Evolutionary conservation across 1,140 invertebrate species (phyloP).

Genomic region (Drosophila rufa): DNA sequence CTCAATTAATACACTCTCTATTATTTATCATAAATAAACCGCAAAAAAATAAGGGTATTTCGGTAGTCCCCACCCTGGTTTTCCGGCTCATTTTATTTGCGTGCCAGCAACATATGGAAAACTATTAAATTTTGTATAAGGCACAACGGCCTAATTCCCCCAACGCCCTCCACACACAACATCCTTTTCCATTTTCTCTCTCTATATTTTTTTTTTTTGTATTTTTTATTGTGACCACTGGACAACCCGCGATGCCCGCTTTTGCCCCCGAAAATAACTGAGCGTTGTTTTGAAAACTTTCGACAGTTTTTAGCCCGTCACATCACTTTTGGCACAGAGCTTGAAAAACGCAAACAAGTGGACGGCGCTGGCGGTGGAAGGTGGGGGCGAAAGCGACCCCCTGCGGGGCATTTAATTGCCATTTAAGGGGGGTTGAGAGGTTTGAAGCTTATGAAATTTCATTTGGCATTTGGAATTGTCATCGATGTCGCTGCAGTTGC

Average conservation of each 20-base stretch:
- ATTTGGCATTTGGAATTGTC: slow-evolving; percentile 69
- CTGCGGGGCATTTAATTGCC: slow-evolving; percentile 65
- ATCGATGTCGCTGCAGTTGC: slow-evolving; percentile 39
- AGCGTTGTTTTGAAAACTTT: slow-evolving; percentile 71
- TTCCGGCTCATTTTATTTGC: slow-evolving; percentile 19
- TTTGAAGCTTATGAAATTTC: slow-evolving; percentile 72
- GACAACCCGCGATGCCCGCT: not conserved
- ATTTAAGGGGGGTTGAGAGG: slow-evolving; percentile 61
- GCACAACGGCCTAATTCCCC: slow-evolving; percentile 26
- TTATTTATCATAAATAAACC: not conserved
- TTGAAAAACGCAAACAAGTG: slow-evolving; percentile 28
- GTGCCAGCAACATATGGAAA: slow-evolving; percentile 11
- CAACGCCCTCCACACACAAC: not conserved
- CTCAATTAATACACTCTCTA: not conserved
- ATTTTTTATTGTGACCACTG: not conserved
- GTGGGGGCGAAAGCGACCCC: not conserved
- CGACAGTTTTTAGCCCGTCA: slow-evolving; percentile 66
- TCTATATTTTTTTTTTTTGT: not conserved
- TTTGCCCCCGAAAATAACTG: not conserved
- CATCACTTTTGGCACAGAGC: slow-evolving; percentile 47
- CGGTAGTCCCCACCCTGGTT: not conserved
- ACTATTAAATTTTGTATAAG: slow-evolving; percentile 42
- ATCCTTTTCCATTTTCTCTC: not conserved
- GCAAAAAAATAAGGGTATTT: not conserved
- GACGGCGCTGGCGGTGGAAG: not conserved